phyloP scores from a whole-genome alignment of 1,140 invertebrate species.

The Ooceraea biroi region DNA sequence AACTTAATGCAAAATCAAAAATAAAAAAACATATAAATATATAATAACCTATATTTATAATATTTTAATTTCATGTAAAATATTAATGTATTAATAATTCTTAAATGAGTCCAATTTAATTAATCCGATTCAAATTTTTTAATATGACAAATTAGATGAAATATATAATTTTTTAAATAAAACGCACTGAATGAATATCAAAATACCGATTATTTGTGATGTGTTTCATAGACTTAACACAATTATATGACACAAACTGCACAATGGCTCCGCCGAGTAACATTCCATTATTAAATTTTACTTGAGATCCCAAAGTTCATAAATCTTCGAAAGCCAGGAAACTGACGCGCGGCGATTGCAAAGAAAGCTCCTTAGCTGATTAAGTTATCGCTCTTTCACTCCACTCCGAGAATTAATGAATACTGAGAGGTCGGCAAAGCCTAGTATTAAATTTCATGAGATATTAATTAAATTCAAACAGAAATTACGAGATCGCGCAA shows the following conservation, averaged over 20 bases:
- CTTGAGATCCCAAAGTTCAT: conserved; percentile 32
- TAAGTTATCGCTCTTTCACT: conserved; percentile 54
- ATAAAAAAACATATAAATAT: neutral
- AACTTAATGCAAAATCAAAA: neutral
- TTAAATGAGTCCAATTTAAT: neutral
- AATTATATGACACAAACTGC: neutral
- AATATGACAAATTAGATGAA: neutral
- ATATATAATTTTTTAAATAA: neutral
- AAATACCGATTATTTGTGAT: neutral
- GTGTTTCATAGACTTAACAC: neutral
- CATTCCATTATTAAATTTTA: conserved; percentile 34
- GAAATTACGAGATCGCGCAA: conserved; percentile 40
- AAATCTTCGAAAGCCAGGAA: conserved; percentile 51
- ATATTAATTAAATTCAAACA: conserved; percentile 62
- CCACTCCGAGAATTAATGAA: conserved; percentile 51
- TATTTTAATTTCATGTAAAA: conserved; percentile 4
- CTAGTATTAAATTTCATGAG: conserved; percentile 57
- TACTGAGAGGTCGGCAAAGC: conserved; percentile 48
- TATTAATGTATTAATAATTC: conserved; percentile 4
- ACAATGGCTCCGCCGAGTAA: conserved; percentile 6
- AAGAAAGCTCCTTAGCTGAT: conserved; percentile 57
- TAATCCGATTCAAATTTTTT: conserved; percentile 1
- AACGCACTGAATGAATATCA: neutral
- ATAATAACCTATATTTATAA: conserved; percentile 1
- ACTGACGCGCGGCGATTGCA: conserved; percentile 36